Conservation (phyloP, 1,140 invertebrate genomes). For the Schlechtendalia chinensis region DNA sequence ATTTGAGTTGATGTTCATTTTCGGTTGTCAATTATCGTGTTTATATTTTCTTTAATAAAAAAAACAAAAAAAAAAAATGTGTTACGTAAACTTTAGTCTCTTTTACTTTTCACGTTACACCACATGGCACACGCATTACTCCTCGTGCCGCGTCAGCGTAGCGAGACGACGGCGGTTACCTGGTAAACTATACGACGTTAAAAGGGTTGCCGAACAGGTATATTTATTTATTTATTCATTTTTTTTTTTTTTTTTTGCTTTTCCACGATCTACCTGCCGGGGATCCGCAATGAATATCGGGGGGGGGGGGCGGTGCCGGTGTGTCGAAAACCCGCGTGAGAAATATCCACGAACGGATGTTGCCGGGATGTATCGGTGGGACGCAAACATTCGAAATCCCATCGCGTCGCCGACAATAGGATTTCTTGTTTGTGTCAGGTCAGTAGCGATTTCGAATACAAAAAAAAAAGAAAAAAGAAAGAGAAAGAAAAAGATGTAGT, state of each 20-base stretch:
- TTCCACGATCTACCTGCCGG: not conserved
- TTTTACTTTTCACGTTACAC: not conserved
- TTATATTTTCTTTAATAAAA: slow-evolving; percentile 13
- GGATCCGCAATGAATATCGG: not conserved
- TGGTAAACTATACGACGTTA: not conserved
- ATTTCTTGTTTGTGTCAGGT: slow-evolving; percentile 29
- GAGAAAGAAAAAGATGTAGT: slow-evolving; percentile 2
- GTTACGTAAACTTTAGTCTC: not conserved
- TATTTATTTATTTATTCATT: not conserved
- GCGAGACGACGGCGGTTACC: not conserved
- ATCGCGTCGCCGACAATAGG: not conserved
- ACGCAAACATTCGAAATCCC: slow-evolving; percentile 14
- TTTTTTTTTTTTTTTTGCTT: not conserved
- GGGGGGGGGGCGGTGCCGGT: not conserved
- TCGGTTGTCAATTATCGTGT: not conserved
- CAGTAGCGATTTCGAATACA: slow-evolving; percentile 14
- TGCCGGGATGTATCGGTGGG: slow-evolving; percentile 14
- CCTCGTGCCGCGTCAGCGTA: not conserved
- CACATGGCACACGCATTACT: not conserved
- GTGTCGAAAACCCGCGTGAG: slow-evolving; percentile 18
- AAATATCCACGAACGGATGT: slow-evolving; percentile 26
- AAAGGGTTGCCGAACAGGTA: not conserved
- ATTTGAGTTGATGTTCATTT: not conserved
- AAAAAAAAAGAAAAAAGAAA: not conserved
- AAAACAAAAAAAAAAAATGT: no score